Evolutionary conservation across 1,140 invertebrate species (phyloP).

Genomic region (Arctopsyche grandis): DNA sequence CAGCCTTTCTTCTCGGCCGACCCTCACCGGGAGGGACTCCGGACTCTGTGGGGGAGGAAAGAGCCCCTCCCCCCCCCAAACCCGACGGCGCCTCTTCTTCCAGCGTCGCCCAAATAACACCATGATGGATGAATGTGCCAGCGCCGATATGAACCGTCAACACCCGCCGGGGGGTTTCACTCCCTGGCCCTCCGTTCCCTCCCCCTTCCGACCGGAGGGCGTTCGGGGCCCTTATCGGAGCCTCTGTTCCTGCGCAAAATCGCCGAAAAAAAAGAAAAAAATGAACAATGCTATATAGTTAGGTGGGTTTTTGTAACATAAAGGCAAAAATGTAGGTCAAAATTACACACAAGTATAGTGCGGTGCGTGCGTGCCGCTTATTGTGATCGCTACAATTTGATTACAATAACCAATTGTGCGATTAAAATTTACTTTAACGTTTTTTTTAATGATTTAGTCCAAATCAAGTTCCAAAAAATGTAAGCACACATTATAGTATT

Average conservation of each 20-base stretch:
- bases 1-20: constrained; percentile 46
- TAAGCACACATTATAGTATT: no score
- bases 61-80: background rate
- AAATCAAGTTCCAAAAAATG: no score
- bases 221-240: background rate
- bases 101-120: constrained; percentile 19
- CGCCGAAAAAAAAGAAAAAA: background rate
- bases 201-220: background rate
- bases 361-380: no score
- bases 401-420: no score
- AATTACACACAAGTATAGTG: background rate
- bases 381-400: no score
- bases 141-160: constrained; percentile 31
- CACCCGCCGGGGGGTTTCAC: background rate
- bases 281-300: background rate
- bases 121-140: constrained; percentile 28
- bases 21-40: background rate
- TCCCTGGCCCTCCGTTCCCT: background rate
- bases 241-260: background rate
- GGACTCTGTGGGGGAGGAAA: background rate
- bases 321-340: constrained; percentile 14
- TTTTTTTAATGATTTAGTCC: no score
- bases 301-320: background rate
- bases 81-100: background rate
- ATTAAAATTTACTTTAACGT: no score